Evolutionary conservation across 2,797 vertebrate genomes (phyloP).

Genomic region (Todus mexicanus): DNA sequence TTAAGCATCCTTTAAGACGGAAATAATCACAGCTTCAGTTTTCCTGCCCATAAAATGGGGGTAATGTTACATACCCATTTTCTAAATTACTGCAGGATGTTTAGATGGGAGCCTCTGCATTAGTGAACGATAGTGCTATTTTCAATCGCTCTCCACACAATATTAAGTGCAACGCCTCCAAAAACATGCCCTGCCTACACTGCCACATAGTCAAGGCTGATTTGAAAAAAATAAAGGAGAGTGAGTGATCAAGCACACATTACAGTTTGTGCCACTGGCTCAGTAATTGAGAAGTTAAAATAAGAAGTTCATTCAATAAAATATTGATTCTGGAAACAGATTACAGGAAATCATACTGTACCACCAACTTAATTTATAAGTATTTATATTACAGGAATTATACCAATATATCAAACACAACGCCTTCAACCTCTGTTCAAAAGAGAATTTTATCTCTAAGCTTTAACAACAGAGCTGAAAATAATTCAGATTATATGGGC

Average conservation of each 20-base stretch:
- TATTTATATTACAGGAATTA: conserved; percentile 64
- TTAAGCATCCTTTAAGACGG: conserved; percentile 2
- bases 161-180: neutral
- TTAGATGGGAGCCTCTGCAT: neutral
- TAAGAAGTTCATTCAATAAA: conserved; percentile 62
- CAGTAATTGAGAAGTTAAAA: conserved; percentile 66
- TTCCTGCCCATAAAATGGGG: neutral
- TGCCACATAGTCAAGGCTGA: neutral
- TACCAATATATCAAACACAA: conserved; percentile 55
- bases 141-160: neutral
- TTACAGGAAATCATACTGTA: conserved; percentile 55
- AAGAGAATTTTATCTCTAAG: conserved; percentile 62
- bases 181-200: neutral
- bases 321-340: conserved; percentile 67
- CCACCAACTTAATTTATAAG: conserved; percentile 61
- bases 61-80: conserved; percentile 2
- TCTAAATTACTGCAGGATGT: conserved; percentile 38
- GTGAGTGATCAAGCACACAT: conserved; percentile 32
- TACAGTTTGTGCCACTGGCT: conserved; percentile 40
- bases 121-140: neutral
- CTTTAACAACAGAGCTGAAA: conserved; percentile 53
- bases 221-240: neutral
- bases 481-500: conserved; percentile 66
- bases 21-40: conserved; percentile 2
- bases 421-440: conserved; percentile 55